phyloP scores from a whole-genome alignment of 2,797 vertebrate species.

The Antrozous pallidus region DNA sequence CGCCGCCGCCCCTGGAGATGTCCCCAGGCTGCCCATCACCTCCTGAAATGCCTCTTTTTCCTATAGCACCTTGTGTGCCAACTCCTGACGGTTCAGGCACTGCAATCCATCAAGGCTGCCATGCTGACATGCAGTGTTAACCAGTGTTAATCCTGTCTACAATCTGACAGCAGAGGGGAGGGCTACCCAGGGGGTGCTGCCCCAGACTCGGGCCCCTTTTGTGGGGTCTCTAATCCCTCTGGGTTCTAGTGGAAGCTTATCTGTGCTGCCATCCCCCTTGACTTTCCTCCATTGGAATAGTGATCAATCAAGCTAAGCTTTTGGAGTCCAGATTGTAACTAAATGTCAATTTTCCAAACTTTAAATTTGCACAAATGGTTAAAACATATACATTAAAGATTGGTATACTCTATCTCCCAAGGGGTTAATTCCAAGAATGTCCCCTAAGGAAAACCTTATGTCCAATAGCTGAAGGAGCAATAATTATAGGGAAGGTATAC shows the following conservation, averaged over 20 bases:
- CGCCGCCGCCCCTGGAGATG: background rate
- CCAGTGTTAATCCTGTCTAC: background rate
- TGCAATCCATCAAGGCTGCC: background rate
- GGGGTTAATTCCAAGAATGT: background rate
- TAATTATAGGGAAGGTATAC: background rate
- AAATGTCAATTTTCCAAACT: background rate
- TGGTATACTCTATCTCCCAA: background rate
- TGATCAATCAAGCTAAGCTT: background rate
- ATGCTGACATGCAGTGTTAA: background rate
- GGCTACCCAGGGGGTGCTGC: background rate
- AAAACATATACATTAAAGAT: background rate
- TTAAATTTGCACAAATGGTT: background rate
- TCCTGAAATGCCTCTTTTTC: background rate
- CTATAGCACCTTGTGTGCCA: fast-evolving
- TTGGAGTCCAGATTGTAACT: background rate
- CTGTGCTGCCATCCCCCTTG: too few relatives aligned
- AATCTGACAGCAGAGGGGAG: background rate
- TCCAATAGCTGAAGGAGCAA: background rate
- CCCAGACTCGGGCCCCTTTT: background rate
- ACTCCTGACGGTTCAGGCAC: background rate
- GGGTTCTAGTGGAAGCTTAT: fast-evolving
- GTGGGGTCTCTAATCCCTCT: background rate
- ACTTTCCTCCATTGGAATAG: background rate
- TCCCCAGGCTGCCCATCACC: background rate
- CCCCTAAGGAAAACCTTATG: background rate